Evolutionary conservation across 1,140 invertebrate species (phyloP).

Genomic region (Venustaconcha ellipsiformis): DNA sequence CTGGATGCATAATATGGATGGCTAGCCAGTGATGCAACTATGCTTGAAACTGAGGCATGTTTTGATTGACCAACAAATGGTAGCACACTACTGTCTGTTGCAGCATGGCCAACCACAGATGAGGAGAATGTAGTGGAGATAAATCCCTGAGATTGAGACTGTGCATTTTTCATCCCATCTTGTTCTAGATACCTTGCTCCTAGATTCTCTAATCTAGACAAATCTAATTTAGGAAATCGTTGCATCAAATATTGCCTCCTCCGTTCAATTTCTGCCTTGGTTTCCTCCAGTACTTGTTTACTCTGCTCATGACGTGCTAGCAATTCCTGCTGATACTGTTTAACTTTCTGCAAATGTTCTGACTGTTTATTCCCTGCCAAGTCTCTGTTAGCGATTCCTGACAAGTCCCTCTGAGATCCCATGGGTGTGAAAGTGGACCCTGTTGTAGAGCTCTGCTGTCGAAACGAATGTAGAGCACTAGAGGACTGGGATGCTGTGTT

Average conservation of each 20-base stretch:
- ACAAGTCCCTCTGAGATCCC: no score
- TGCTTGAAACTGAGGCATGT: background rate
- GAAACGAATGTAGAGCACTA: no score
- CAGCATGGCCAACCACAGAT: background rate
- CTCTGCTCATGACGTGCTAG: constrained; percentile 51
- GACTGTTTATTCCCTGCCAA: background rate
- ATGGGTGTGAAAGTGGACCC: no score
- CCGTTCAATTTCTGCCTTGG: constrained; percentile 50
- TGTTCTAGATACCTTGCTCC: constrained; percentile 26
- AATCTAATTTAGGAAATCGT: constrained; percentile 44
- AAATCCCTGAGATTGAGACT: background rate
- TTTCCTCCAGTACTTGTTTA: constrained; percentile 48
- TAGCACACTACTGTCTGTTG: background rate
- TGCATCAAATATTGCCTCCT: constrained; percentile 40
- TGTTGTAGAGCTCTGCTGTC: no score
- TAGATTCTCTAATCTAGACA: constrained; percentile 26
- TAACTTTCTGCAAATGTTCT: constrained; percentile 45
- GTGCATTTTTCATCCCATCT: background rate
- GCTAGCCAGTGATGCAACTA: constrained; percentile 39
- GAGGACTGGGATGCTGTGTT: constrained; percentile 5
- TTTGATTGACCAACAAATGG: background rate
- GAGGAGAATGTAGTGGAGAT: background rate
- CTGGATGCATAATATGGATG: constrained; percentile 44
- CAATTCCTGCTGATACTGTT: constrained; percentile 55
- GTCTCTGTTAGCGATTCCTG: no score